Conservation (phyloP, 1,140 invertebrate species). For the Eupristina koningsbergeri region DNA sequence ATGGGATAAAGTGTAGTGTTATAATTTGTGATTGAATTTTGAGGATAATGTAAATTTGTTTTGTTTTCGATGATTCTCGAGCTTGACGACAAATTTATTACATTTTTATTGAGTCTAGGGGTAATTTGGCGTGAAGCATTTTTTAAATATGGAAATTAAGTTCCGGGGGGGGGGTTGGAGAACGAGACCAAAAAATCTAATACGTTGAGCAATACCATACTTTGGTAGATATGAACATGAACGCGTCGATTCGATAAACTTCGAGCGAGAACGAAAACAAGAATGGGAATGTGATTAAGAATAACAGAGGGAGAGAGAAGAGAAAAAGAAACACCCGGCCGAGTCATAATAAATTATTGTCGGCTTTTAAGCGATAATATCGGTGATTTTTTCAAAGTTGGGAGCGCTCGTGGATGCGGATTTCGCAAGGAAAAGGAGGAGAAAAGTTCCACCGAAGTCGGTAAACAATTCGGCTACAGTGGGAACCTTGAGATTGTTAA, state of each 20-base stretch:
- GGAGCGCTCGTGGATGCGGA: neutral
- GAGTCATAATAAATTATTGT: conserved; percentile 1
- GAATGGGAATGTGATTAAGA: too few species aligned
- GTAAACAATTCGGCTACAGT: conserved; percentile 15
- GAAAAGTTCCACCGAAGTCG: neutral
- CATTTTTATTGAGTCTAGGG: neutral
- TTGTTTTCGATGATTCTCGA: too few species aligned
- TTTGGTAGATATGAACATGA: neutral
- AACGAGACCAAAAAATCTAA: neutral
- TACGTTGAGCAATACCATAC: neutral
- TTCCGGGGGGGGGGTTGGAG: neutral
- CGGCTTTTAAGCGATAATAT: neutral
- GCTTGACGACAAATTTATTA: too few species aligned
- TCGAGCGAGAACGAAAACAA: neutral
- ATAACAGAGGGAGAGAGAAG: too few species aligned
- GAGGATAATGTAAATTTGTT: too few species aligned
- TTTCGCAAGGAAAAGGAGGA: neutral
- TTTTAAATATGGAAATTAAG: neutral
- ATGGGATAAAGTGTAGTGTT: too few species aligned
- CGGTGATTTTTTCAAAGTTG: neutral
- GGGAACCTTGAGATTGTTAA: conserved; percentile 26
- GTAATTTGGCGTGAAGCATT: neutral
- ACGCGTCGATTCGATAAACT: neutral
- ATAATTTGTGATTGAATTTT: too few species aligned
- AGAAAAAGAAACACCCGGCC: neutral